Base-by-base conservation (phyloP, 1,140 invertebrate species). In the Bombus terrestris region DNA sequence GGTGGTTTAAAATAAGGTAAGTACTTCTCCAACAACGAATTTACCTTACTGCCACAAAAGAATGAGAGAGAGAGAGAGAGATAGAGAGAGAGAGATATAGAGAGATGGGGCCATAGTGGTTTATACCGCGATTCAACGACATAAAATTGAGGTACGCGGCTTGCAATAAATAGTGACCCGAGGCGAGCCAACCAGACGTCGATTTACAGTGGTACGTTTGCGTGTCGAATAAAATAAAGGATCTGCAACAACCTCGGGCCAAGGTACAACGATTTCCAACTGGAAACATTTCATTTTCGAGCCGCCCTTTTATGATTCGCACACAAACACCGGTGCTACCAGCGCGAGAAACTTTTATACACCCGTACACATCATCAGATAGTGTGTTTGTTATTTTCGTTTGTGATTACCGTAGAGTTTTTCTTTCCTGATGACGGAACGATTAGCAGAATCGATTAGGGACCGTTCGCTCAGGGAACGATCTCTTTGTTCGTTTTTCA, bases 111-210 rank as follows among this genome's bases (percentile, higher is more conserved):
- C 35, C 28, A 35, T 66, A n/a, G 32, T 25, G 62, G 32, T 81
- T 39, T 37, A 39, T 71, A 25, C 35, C 66, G 62, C 43, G 78
- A 81, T 81, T 39, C 78, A 32, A 71, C 41, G 41, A 80, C 78
- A 37, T 71, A 71, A 81, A 81, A 71, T 81, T 71, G 64, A 71
- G 35, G 66, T 37, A 68, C 78, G 41, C 78, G 41, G 59, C 35
- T 68, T 25, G 35, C 78, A 71, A 81, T 81, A 81, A 81, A 81
- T 81, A 81, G 25, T 39, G 78, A 71, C 66, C 66, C 32, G 41
- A 53, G 64, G 77, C 77, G 18, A 53, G 41, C 43, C 66, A 22
- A 12, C 43, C 39, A 64, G 39, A 78, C 76, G 59, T 78, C 76
- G 76, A 78, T 78, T 78, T 66, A 39, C 78, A 68, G 32, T 53